Conservation (phyloP, 2,888 invertebrate species). For the Selenia dentaria region DNA sequence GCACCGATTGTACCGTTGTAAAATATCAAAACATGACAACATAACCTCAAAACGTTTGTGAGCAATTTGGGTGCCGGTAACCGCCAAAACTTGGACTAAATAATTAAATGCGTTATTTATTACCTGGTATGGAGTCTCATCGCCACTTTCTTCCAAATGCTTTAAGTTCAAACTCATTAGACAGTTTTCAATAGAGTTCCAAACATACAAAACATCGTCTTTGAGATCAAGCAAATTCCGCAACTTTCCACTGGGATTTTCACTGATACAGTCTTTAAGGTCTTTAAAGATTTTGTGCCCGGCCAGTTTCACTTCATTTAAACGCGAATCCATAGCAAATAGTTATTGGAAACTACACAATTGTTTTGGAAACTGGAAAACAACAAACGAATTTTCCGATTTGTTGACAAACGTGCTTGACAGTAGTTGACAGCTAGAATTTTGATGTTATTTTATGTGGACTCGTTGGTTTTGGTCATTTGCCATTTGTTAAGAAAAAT, state of each 20-base stretch:
- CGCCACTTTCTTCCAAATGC: slow-evolving; percentile 71
- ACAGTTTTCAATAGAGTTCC: slow-evolving; percentile 87
- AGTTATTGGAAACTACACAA: slow-evolving; percentile 28
- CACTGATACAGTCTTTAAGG: slow-evolving; percentile 80
- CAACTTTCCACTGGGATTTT: slow-evolving; percentile 80
- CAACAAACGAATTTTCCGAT: too few relatives aligned
- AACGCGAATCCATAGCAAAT: slow-evolving; percentile 81
- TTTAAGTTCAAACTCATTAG: slow-evolving; percentile 86
- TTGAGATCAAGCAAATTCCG: slow-evolving; percentile 86
- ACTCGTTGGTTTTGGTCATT: too few relatives aligned
- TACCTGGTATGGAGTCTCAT: slow-evolving; percentile 86
- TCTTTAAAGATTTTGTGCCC: slow-evolving; percentile 86
- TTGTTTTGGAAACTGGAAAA: slow-evolving; percentile 41
- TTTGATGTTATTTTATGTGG: too few relatives aligned
- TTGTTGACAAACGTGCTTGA: too few relatives aligned
- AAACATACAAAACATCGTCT: slow-evolving; percentile 88
- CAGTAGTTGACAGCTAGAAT: too few relatives aligned
- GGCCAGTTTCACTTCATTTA: slow-evolving; percentile 84
- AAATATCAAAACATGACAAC: slow-evolving; percentile 26
- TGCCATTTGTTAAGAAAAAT: too few relatives aligned
- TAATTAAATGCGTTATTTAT: slow-evolving; percentile 18
- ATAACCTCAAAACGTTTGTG: slow-evolving; percentile 29
- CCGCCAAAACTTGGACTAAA: slow-evolving; percentile 1
- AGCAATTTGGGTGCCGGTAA: slow-evolving; percentile 23
- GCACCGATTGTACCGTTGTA: too few relatives aligned